Base-by-base conservation (phyloP, 2,888 invertebrate genomes). In the Baronia brevicornis region DNA sequence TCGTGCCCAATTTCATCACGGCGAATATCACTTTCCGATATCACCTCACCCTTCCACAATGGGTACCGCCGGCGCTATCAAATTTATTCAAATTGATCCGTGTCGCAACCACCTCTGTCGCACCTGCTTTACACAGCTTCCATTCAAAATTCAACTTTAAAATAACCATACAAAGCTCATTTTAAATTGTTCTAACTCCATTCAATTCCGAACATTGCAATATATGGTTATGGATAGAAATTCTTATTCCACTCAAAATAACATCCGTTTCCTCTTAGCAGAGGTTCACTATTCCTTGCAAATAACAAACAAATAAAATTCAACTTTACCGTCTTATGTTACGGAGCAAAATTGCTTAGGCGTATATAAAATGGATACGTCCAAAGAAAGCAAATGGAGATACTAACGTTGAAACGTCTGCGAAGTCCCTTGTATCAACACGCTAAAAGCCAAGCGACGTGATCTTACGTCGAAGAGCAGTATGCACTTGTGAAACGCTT, bases 81-180 rank as follows among this genome's bases (percentile, higher is more conserved):
- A 84, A 80, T 82, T 69, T 80, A 82, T 85, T 84, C 82, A 84
- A 84, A 84, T 78, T 80, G 77, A 59, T 46, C 58, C 64, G 47
- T 78, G 74, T 77, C 72, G 64, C 68, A 65, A 56, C 71, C 65
- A 56, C 52, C 56, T 52, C 47, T 57, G 63, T 68, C 62, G 51
- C 71, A 75, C 72, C 70, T 78, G 73, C 60, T 64, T 67, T 66
- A 50, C 44, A 18, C 10, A 6, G 6, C 3, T 2, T 19, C 46
- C 41, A 9, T 1, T 22, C 3, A 58, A 64, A 61, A 43, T 22
- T 14, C 25, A 50, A 62, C 39, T 23, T 56, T 51, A 5, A 0
- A 0, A 0, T 0, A 0, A 1, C 0, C 0, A 0, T 0, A 5
- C 49, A 65, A 33, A 47, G 60, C 43, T 26, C 6, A 39, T 39